Evolutionary conservation across 2,113 vertebrate genomes (phyloP), one percentile per base, ranked within the genome.

Genomic region (Chamaetylas fuelleborni): DNA sequence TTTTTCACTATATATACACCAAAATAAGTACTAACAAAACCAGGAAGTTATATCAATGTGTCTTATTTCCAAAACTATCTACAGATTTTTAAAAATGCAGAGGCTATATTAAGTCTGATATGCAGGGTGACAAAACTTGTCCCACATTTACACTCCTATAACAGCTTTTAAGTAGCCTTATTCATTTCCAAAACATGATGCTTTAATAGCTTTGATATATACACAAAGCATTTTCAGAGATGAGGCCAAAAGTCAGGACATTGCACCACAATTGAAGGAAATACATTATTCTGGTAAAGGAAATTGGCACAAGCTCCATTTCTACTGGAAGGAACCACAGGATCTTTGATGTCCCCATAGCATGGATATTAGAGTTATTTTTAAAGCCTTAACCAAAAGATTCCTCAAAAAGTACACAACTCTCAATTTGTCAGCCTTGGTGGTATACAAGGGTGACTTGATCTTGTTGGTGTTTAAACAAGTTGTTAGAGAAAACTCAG

Each of bases 201-300:
- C 77, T 91, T 91, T 81, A 60, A 71, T 19, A 47, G 69, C 69
- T 84, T 88, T 74, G 45, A 81, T 64, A 78, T 29, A 89, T 6
- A 73, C 50, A 89, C 40, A 72, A 81, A 89, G 45, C 40, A 34
- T 72, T 91, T 67, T 89, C n/a, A 84, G n/a, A 93, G 77, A 87
- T 42, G 89, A 92, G 94, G 91, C 69, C 53, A 96, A 67, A 92
- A 97, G 94, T 93, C 95, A 95, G 86, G 88, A 93, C 81, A 85
- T 11, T 67, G 73, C 57, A 84, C 86, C 92, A 95, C 92, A 97
- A 94, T 92, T 95, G 95, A 94, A 96, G 95, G 93, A 97, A 97
- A 95, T 77, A 67, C 67, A 67, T 80, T 92, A 93, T 93, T 96
- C 72, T 95, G 94, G 92, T 85, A 94, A 92, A 97, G 94, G 92